These are phyloP conservation scores for Netelia inedita DNA, from an alignment of 2,888 invertebrate species.

Conservation along the genomic window DNA sequence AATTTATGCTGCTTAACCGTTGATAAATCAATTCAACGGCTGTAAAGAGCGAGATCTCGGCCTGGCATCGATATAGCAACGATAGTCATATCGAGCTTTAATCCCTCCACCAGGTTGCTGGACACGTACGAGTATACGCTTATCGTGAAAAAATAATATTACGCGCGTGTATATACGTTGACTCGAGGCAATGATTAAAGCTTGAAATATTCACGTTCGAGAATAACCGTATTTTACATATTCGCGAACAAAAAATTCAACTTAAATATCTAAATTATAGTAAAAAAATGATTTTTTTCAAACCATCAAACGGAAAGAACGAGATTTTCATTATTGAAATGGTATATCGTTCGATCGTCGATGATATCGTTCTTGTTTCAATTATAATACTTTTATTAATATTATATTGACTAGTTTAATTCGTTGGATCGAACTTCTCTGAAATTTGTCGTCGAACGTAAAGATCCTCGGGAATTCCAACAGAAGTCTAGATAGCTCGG, in stretches of 20 bases:
- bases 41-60: constrained; percentile 63
- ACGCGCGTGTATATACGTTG: background rate
- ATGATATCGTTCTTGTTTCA: no score
- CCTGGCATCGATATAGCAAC: constrained; percentile 28
- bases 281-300: background rate
- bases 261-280: background rate
- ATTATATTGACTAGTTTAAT: no score
- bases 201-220: background rate
- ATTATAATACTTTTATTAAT: no score
- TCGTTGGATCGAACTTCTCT: no score
- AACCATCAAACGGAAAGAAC: background rate
- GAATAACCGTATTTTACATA: background rate
- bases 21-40: constrained; percentile 79
- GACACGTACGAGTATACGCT: background rate
- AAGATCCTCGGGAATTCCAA: no score
- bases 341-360: no score
- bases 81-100: constrained; percentile 46
- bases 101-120: background rate
- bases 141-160: background rate
- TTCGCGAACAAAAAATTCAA: background rate
- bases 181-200: background rate
- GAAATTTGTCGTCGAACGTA: no score
- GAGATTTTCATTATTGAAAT: no score
- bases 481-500: no score
- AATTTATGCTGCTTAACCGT: constrained; percentile 78